Evolutionary conservation across 2,888 invertebrate genomes (phyloP), one percentile per base, ranked within the genome.

Genomic region (Leucophenga maculata): DNA sequence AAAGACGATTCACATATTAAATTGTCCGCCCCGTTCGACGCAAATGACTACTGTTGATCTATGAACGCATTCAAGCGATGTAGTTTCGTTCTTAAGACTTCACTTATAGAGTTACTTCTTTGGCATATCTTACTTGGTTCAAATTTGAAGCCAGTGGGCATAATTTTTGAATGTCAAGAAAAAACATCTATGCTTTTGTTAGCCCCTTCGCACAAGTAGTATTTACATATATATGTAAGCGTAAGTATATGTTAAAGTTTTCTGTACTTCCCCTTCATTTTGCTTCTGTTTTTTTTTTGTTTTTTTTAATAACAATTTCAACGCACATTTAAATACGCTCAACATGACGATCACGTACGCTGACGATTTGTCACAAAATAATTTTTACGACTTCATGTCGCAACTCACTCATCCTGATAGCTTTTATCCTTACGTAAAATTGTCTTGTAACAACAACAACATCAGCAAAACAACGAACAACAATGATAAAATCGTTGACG

Each of bases 361-460:
- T 77, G 84, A 86, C 87, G 86, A 87, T 87, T 87, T 87, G 87
- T 87, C 87, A 87, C 87, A 86, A 86, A 87, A 87, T 87, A 87
- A 86, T 87, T 86, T 86, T 87, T 86, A 87, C 86, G 86, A 86
- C 87, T 88, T 85, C 81, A 80, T 80, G 86, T 79, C 82, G 79
- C 81, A 78, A 59, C 67, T 39, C 8, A 39, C 39, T 39, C 39
- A 39, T 39, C 9, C 39, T 39, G 8, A 39, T 39, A 39, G 39
- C 39, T 39, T 39, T 39, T 39, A 39, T 39, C 39, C 11, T 39
- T 39, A 39, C 8, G 39, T 39, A 39, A 39, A 32, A 44, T 31
- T 66, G 54, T 32, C 48, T 55, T 65, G 18, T 6, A 65, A 57
- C 67, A 18, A 14, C 22, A 62, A 6, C 13, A 48, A 16, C 9